Evolutionary conservation across 2,113 vertebrate genomes (phyloP).

Genomic region (Crotophaga sulcirostris): DNA sequence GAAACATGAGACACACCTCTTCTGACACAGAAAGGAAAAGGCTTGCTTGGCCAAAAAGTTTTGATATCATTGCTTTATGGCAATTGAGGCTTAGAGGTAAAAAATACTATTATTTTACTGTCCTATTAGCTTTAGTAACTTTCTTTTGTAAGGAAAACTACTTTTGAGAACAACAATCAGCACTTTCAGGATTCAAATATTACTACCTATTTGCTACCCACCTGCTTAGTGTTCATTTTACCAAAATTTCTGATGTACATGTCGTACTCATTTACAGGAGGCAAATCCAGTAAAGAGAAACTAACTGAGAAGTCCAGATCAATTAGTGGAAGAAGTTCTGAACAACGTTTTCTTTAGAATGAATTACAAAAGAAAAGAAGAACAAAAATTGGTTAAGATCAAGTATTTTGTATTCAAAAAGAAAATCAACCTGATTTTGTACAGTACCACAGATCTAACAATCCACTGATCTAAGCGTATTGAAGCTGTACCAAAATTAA

Average conservation of each 20-base stretch:
- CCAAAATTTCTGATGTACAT: conserved; percentile 95
- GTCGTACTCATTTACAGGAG: conserved; percentile 92
- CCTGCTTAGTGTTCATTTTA: conserved; percentile 91
- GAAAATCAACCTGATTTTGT: not conserved
- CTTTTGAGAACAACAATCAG: not conserved
- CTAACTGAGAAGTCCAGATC: conserved; percentile 91
- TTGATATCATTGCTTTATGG: not conserved
- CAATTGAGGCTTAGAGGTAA: not conserved
- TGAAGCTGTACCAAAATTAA: not conserved
- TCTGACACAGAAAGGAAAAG: not conserved
- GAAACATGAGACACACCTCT: not conserved
- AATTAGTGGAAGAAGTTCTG: conserved; percentile 88
- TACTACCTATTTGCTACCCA: conserved; percentile 19
- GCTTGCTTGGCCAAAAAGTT: not conserved
- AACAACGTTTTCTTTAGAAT: conserved; percentile 82
- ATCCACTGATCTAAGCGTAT: not conserved
- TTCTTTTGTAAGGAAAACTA: not conserved
- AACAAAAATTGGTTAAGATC: conserved; percentile 7
- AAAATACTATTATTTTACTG: not conserved
- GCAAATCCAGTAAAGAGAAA: conserved; percentile 86
- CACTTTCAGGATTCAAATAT: not conserved
- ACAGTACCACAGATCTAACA: not conserved
- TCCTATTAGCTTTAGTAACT: not conserved
- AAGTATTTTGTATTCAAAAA: not conserved
- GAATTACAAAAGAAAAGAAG: conserved; percentile 17